These are phyloP conservation scores for Amphiura filiformis DNA, from an alignment of 35 echinoderm and acorn worm species.

Conservation along the genomic window DNA sequence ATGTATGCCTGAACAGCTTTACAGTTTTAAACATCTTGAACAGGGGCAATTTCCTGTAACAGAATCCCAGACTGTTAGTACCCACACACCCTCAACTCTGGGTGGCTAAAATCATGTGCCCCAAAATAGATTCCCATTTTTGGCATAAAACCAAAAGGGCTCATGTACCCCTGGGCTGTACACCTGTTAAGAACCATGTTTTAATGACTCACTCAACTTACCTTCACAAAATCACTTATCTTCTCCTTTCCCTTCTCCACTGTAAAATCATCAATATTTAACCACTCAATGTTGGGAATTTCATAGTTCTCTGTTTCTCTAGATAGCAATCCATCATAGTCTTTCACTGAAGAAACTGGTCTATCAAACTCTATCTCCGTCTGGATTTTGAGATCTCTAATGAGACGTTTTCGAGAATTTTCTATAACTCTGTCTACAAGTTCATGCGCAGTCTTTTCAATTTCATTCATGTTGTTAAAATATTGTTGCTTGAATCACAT, in stretches of 20 bases:
- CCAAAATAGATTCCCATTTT: no score
- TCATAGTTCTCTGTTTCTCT: conserved; percentile 77
- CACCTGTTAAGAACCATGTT: no score
- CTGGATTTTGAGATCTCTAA: conserved; percentile 55
- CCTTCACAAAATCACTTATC: conserved; percentile 97
- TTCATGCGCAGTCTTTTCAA: conserved; percentile 71
- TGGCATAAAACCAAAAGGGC: no score
- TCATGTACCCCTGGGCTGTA: no score
- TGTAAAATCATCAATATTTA: conserved; percentile 81
- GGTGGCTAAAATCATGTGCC: no score
- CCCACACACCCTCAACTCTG: no score
- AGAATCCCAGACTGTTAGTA: no score
- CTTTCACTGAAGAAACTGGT: conserved; percentile 68
- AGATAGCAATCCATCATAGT: conserved; percentile 74
- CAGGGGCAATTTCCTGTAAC: no score
- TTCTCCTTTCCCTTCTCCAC: conserved; percentile 71
- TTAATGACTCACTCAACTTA: no score
- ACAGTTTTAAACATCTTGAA: no score
- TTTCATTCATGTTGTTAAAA: not conserved
- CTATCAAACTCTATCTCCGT: conserved; percentile 42
- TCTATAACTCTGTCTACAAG: conserved; percentile 89
- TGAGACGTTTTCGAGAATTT: conserved; percentile 76
- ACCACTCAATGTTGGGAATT: conserved; percentile 85
- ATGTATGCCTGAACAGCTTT: no score
- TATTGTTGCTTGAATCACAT: no score